These are phyloP conservation scores for Aleiodes sp. DNA, from an alignment of 1,140 invertebrate species.

Conservation along the genomic window DNA sequence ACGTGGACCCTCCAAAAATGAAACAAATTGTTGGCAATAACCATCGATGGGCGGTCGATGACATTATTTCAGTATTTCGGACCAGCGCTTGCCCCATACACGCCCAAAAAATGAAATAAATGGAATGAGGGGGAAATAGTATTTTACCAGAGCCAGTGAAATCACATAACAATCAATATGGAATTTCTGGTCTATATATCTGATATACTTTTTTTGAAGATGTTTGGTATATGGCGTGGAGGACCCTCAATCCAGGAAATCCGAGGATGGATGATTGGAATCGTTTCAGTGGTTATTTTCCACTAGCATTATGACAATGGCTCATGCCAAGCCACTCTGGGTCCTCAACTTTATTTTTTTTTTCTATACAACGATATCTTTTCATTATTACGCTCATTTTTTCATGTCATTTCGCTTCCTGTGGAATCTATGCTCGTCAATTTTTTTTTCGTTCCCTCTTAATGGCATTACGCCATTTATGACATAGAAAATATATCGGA, in stretches of 20 bases:
- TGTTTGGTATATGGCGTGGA: neutral
- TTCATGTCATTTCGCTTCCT: conserved; percentile 3
- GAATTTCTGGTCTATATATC: conserved; percentile 43
- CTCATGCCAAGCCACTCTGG: conserved; percentile 14
- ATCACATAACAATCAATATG: conserved; percentile 51
- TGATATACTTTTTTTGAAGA: conserved; percentile 31
- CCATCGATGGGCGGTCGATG: conserved; percentile 42
- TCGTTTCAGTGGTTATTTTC: neutral
- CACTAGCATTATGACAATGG: conserved; percentile 18
- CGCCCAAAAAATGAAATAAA: neutral
- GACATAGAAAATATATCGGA: conserved; percentile 21
- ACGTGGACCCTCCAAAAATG: conserved; percentile 11
- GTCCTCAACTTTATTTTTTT: neutral
- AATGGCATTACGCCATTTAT: neutral
- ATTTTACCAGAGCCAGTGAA: conserved; percentile 35
- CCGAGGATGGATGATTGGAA: neutral
- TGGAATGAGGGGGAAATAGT: conserved; percentile 12
- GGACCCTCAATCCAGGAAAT: conserved; percentile 11
- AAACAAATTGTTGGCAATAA: conserved; percentile 52
- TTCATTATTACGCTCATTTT: conserved; percentile 32
- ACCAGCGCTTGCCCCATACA: conserved; percentile 22
- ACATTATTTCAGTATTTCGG: conserved; percentile 50
- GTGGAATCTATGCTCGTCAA: conserved; percentile 33
- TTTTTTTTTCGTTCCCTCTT: conserved; percentile 5
- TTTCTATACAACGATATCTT: conserved; percentile 10